Evolutionary conservation across 2,888 invertebrate genomes (phyloP).

Genomic region (Omphaloscelis lunosa): DNA sequence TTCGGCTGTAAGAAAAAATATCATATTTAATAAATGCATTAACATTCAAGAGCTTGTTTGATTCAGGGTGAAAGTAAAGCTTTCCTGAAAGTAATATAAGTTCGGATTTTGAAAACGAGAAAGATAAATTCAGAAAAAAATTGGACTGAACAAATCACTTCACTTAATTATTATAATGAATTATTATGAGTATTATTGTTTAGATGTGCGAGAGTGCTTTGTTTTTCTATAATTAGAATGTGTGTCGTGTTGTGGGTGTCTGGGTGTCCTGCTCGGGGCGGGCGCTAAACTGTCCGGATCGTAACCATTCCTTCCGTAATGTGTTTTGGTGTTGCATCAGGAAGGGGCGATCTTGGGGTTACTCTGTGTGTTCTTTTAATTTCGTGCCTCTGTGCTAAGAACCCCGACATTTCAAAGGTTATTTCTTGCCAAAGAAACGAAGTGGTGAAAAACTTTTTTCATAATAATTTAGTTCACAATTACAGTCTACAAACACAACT

Average conservation of each 20-base stretch:
- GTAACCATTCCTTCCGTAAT: constrained; percentile 44
- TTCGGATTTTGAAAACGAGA: constrained; percentile 7
- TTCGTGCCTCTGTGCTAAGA: neutral
- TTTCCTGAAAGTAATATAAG: constrained; percentile 18
- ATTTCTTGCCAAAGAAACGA: constrained; percentile 1
- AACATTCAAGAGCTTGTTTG: constrained; percentile 19
- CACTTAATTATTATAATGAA: constrained; percentile 42
- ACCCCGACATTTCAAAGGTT: neutral
- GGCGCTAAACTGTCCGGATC: constrained; percentile 37
- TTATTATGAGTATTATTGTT: constrained; percentile 49
- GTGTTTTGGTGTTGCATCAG: constrained; percentile 59
- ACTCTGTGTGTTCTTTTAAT: constrained; percentile 33
- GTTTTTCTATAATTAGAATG: constrained; percentile 75
- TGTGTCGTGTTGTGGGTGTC: constrained; percentile 36
- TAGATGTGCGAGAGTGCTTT: constrained; percentile 51
- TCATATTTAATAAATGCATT: constrained; percentile 31
- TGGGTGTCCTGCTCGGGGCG: constrained; percentile 25
- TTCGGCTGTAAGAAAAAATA: constrained; percentile 79
- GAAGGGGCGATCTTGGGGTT: constrained; percentile 35
- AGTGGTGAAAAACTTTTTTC: neutral
- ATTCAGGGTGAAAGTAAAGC: constrained; percentile 13
- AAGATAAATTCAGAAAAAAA: constrained; percentile 4
- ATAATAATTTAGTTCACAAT: neutral
- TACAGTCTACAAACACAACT: neutral
- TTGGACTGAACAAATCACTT: constrained; percentile 32